These are phyloP conservation scores for Drosophila burlai DNA, from an alignment of 1,140 invertebrate species.

Conservation along the genomic window DNA sequence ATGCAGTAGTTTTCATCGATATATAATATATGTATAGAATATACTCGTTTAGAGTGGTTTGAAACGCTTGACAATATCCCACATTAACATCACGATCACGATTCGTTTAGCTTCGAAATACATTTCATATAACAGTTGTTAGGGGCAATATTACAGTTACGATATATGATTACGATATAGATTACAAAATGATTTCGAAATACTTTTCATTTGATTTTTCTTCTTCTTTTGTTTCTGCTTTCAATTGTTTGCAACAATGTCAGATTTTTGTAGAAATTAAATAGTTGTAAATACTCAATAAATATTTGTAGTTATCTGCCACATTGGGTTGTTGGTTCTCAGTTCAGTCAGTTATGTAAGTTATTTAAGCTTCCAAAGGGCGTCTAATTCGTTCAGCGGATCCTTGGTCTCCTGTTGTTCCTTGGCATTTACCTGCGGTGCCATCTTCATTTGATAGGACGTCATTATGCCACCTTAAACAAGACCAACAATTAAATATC, in stretches of 20 bases:
- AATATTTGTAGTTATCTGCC: conserved; percentile 31
- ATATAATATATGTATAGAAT: conserved; percentile 35
- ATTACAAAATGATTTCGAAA: conserved; percentile 50
- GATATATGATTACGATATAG: conserved; percentile 18
- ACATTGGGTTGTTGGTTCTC: conserved; percentile 26
- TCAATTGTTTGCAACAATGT: conserved; percentile 65
- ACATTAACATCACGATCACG: conserved; percentile 58
- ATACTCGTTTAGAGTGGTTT: conserved; percentile 31
- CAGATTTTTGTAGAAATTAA: conserved; percentile 31
- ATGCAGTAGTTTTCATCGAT: conserved; percentile 13
- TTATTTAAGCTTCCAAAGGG: conserved; percentile 84
- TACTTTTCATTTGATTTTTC: conserved; percentile 37
- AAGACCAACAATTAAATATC: neutral
- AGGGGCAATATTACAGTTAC: conserved; percentile 34
- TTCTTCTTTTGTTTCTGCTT: neutral
- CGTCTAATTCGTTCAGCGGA: conserved; percentile 84
- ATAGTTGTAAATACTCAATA: conserved; percentile 44
- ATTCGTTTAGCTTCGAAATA: conserved; percentile 52
- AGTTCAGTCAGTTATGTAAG: conserved; percentile 58
- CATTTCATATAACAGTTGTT: conserved; percentile 59
- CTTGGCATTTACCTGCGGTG: conserved; percentile 78
- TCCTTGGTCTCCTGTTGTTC: conserved; percentile 83
- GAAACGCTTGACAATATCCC: conserved; percentile 46
- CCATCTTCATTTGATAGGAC: conserved; percentile 85
- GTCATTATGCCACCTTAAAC: conserved; percentile 81